phyloP scores from a whole-genome alignment of 2,888 invertebrate genomes.

The Sipha maydis region DNA sequence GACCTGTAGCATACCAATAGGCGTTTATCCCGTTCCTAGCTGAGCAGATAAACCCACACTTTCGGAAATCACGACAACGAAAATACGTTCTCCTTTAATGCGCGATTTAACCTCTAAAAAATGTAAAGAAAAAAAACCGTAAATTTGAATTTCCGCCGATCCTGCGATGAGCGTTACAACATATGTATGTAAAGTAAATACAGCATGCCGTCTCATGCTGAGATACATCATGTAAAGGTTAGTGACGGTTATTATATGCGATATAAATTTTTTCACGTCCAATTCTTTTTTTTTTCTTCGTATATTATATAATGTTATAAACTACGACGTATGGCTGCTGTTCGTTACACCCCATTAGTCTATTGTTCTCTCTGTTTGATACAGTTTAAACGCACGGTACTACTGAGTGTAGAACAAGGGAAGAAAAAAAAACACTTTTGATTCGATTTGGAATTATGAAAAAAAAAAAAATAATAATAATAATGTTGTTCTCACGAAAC shows the following conservation, averaged over 20 bases:
- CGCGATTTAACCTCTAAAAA: background rate
- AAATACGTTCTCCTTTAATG: background rate
- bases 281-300: background rate
- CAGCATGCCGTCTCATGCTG: background rate
- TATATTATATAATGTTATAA: background rate
- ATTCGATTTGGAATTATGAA: slow-evolving; percentile 23
- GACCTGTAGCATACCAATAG: background rate
- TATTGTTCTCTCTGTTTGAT: background rate
- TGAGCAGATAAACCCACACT: slow-evolving; percentile 29
- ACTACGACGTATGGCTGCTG: background rate
- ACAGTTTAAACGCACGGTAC: background rate
- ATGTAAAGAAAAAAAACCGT: background rate
- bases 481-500: slow-evolving; percentile 42
- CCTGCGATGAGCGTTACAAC: background rate
- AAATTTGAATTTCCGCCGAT: background rate
- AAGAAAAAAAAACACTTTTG: slow-evolving; percentile 30
- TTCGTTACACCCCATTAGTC: slow-evolving; percentile 47
- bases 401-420: background rate
- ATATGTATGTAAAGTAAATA: background rate
- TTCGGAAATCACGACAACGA: slow-evolving; percentile 22
- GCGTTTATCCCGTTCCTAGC: background rate
- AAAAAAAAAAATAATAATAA: background rate
- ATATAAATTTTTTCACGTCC: background rate
- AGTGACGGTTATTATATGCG: background rate
- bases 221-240: background rate